Evolutionary conservation across 1,140 invertebrate genomes (phyloP).

Genomic region (Solenopsis fugax): DNA sequence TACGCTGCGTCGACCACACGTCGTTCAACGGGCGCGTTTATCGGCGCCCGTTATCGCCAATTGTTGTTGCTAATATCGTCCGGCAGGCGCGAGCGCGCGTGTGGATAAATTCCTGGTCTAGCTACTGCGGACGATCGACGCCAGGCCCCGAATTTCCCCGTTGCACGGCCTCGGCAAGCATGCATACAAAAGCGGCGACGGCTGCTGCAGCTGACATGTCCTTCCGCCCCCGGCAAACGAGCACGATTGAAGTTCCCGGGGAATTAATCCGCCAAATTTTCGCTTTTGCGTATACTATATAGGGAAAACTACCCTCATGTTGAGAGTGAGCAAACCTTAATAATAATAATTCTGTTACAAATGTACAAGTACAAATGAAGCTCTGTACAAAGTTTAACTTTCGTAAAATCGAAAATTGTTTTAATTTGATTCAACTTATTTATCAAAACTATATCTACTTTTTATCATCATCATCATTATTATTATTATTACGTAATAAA

Average conservation of each 20-base stretch:
- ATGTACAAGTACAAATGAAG: neutral
- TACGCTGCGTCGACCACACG: slow-evolving; percentile 42
- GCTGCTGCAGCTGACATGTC: slow-evolving; percentile 67
- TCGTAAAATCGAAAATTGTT: neutral
- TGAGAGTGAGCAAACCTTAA: neutral
- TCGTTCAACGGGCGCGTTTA: slow-evolving; percentile 62
- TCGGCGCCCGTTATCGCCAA: slow-evolving; percentile 62
- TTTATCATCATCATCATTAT: neutral
- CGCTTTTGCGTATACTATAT: neutral
- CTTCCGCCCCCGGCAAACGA: neutral
- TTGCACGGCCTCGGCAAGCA: slow-evolving; percentile 55
- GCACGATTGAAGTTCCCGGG: slow-evolving; percentile 36
- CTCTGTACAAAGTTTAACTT: neutral
- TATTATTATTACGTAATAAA: neutral
- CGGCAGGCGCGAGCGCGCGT: slow-evolving; percentile 14
- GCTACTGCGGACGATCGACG: slow-evolving; percentile 49
- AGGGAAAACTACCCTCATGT: too few species aligned
- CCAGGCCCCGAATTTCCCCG: slow-evolving; percentile 61
- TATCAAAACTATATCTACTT: neutral
- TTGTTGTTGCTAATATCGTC: slow-evolving; percentile 66
- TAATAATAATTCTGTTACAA: neutral
- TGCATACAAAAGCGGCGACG: slow-evolving; percentile 44
- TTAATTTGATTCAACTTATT: neutral
- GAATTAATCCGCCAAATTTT: slow-evolving; percentile 58
- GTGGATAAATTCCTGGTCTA: slow-evolving; percentile 61